Percentiles rank a stretch among this genome's conserved stretches.
These are phyloP conservation scores for Heliconius eleuchia DNA, from an alignment of 1,140 invertebrate genomes.

Conservation along the genomic window DNA sequence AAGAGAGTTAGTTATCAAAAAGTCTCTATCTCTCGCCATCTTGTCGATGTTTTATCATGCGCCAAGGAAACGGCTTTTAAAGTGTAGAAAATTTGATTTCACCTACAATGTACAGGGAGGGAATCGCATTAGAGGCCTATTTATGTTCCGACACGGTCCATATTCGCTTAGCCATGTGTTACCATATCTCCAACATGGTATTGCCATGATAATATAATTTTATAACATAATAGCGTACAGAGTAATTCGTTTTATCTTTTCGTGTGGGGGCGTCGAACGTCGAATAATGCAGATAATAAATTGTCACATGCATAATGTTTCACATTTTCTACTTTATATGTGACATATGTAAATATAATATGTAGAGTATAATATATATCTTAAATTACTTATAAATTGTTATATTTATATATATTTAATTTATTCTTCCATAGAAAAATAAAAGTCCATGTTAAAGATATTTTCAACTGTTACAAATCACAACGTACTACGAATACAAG, in stretches of 20 bases:
- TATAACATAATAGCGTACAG: conserved; percentile 30
- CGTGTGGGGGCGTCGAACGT: conserved; percentile 15
- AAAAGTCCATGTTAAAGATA: no score
- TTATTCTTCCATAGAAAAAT: no score
- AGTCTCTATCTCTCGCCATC: conserved; percentile 46
- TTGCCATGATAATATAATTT: conserved; percentile 33
- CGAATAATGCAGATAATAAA: background rate
- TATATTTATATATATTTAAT: no score
- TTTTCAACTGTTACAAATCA: background rate
- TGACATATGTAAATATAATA: background rate
- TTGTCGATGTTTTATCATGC: conserved; percentile 51
- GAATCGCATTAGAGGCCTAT: conserved; percentile 24
- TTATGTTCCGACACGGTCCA: conserved; percentile 16
- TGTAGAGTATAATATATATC: background rate
- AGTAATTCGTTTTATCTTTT: conserved; percentile 31
- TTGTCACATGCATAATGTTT: background rate
- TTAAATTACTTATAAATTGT: no score
- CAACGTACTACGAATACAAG: conserved; percentile 1
- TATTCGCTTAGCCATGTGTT: conserved; percentile 20
- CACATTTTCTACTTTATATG: background rate
- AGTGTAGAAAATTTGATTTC: conserved; percentile 40
- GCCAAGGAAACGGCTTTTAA: conserved; percentile 39
- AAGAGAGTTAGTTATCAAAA: conserved; percentile 30
- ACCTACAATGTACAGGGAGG: conserved; percentile 22
- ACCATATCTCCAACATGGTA: conserved; percentile 18